Base-by-base conservation (phyloP, 2,888 invertebrate genomes). In the Chymomyza procnemis region DNA sequence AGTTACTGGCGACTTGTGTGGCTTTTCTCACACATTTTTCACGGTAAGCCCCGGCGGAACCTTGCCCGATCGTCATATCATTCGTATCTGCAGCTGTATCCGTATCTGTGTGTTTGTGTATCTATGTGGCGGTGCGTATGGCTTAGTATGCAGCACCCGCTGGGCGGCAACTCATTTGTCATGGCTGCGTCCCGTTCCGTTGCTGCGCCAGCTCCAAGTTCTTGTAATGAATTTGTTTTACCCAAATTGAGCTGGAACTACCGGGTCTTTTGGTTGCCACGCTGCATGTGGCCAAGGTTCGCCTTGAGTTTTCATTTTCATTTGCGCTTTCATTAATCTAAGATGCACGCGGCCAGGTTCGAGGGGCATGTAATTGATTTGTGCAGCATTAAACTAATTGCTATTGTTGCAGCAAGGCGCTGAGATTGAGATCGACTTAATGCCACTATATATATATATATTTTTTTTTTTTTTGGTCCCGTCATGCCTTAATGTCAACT, bases 1-100 rank as follows among this genome's bases (percentile, higher is more conserved):
- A 50, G 34, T 41, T 54, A 65, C 68, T 69, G 62, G 69, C 81
- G 65, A 85, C 81, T 81, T 81, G 81, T 81, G 81, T 81, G 81
- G 81, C 85, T 81, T 85, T 78, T 78, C 80, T 83, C 85, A 83
- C 83, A 54, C 78, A 83, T 81, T 81, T 81, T 81, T 81, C 85
- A 80, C 80, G 71, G 73, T 83, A 85, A 81, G 69, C 66, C 18
- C 66, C 18, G 34, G 34, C 34, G 12, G 12, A 41, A 41, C 34
- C 34, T 41, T 41, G 34, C 34, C 12, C 34, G 34, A 41, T 41
- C 34, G 34, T 12, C 34, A 41, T 41, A 41, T 41, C 34, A 41
- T 12, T 41, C n/a, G 34, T 41, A 34, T 66, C 47, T 58, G 67
- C n/a, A n/a, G n/a, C n/a, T 72, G 67, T 67, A 21, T 34, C 52